These are phyloP conservation scores for Cremastinae sp. DNA, from an alignment of 2,888 invertebrate genomes.

Conservation along the genomic window DNA sequence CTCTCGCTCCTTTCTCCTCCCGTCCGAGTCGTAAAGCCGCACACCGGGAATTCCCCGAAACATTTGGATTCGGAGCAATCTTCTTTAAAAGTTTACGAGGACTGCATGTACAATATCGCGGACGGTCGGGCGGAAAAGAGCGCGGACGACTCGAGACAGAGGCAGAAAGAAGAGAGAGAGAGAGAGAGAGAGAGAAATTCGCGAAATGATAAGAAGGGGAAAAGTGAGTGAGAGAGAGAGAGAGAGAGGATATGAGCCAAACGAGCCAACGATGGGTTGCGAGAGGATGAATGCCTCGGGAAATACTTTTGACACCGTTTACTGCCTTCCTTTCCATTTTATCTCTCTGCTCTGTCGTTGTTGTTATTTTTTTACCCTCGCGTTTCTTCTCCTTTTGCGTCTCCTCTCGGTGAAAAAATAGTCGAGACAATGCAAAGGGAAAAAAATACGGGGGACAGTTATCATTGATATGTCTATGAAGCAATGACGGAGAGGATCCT, in stretches of 20 bases:
- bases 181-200: slow-evolving; percentile 12
- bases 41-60: slow-evolving; percentile 51
- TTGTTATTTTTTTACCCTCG: slow-evolving; percentile 17
- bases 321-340: slow-evolving; percentile 53
- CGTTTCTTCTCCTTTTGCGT: slow-evolving; percentile 23
- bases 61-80: slow-evolving; percentile 62
- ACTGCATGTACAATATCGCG: slow-evolving; percentile 45
- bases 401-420: slow-evolving; percentile 62
- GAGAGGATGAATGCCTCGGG: slow-evolving; percentile 55
- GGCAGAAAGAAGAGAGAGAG: background rate
- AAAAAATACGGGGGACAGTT: slow-evolving; percentile 56
- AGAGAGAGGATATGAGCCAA: slow-evolving; percentile 30
- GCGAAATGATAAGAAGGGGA: slow-evolving; percentile 37
- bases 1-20: slow-evolving; percentile 44
- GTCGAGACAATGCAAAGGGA: slow-evolving; percentile 64
- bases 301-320: slow-evolving; percentile 60
- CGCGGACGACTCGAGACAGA: slow-evolving; percentile 8
- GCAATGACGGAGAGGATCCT: slow-evolving; percentile 47
- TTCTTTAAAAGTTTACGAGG: slow-evolving; percentile 64
- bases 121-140: slow-evolving; percentile 23
- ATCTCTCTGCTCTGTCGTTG: slow-evolving; percentile 29
- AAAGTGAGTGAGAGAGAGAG: slow-evolving; percentile 22
- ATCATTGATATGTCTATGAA: slow-evolving; percentile 58
- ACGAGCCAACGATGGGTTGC: slow-evolving; percentile 38
- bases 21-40: slow-evolving; percentile 58